Evolutionary conservation across 1,140 invertebrate species (phyloP), one percentile per base, ranked within the genome.

Genomic region (Odontomachus brunneus): DNA sequence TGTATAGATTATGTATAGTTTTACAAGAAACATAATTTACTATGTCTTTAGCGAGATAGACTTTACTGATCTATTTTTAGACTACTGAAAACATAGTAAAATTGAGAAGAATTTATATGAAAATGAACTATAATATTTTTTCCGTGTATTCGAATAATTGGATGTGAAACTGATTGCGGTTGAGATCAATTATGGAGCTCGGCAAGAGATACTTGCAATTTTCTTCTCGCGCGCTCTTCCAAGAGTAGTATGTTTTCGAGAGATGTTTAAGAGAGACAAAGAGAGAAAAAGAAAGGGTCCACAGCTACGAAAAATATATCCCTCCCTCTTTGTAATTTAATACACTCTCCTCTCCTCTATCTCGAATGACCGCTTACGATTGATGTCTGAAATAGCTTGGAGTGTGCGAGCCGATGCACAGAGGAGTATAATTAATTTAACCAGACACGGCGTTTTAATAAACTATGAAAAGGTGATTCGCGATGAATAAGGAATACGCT

Each of bases 351-450:
- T 7, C 15, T 66, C 53, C 26, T n/a, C 66, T 1, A n/a, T 24
- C 19, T 53, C 33, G 17, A 29, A 78, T 67, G 12, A 78, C 55
- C 63, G 49, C 19, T 38, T 15, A 19, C 19, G 3, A 55, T 55
- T 76, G 29, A 11, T 12, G 12, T 55, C 15, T 55, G 29, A 78
- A 76, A 67, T 76, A 53, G 29, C 24, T 63, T 66, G 22, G 26
- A 65, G 15, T 22, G 29, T 57, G 11, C 15, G 66, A 19, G 26
- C 11, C 19, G 15, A 65, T 74, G 29, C 38, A 62, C 72, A 60
- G 19, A 59, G 26, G 12, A 78, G 63, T 78, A 67, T 69, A 69
- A 78, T 78, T 69, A 69, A 78, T 78, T 67, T 78, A 78, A 17
- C 0, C 0, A 22, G 5, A 19, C n/a, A n/a, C 5, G 12, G 22